Percentiles rank a stretch among this genome's conserved stretches.
Conservation (phyloP, 2,888 invertebrate genomes). For the Spatulosminthurus flaviceps region DNA sequence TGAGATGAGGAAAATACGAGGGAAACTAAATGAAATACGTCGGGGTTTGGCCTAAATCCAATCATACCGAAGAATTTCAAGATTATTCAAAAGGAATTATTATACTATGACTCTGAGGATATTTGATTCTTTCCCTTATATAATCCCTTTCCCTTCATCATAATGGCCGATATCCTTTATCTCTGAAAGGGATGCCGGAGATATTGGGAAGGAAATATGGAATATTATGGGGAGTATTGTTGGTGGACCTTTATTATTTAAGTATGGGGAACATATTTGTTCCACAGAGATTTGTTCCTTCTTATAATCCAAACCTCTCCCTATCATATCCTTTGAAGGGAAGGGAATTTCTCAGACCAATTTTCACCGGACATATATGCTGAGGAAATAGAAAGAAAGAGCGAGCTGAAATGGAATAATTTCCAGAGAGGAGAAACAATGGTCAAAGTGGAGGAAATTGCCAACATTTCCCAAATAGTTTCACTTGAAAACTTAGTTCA, state of each 20-base stretch:
- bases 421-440: neutral
- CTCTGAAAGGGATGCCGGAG: neutral
- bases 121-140: neutral
- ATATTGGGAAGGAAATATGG: neutral
- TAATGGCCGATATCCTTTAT: neutral
- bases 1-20: too few relatives aligned
- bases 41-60: conserved; percentile 26
- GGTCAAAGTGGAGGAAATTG: neutral
- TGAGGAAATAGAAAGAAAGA: neutral
- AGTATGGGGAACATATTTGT: too few relatives aligned
- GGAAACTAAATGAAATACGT: conserved; percentile 32
- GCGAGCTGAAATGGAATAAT: conserved; percentile 3
- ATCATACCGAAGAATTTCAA: conserved; percentile 28
- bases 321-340: too few relatives aligned
- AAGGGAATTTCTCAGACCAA: too few relatives aligned
- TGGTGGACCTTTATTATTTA: conserved; percentile 6
- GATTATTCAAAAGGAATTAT: conserved; percentile 32
- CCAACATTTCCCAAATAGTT: conserved; percentile 30
- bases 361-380: too few relatives aligned
- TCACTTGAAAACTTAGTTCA: conserved; percentile 37
- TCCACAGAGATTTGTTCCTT: too few relatives aligned
- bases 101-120: conserved; percentile 20
- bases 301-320: too few relatives aligned
- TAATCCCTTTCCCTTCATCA: neutral
- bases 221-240: conserved; percentile 7